These are phyloP conservation scores for Tragelaphus strepsiceros DNA, from an alignment of 2,113 vertebrate genomes.

Conservation along the genomic window DNA sequence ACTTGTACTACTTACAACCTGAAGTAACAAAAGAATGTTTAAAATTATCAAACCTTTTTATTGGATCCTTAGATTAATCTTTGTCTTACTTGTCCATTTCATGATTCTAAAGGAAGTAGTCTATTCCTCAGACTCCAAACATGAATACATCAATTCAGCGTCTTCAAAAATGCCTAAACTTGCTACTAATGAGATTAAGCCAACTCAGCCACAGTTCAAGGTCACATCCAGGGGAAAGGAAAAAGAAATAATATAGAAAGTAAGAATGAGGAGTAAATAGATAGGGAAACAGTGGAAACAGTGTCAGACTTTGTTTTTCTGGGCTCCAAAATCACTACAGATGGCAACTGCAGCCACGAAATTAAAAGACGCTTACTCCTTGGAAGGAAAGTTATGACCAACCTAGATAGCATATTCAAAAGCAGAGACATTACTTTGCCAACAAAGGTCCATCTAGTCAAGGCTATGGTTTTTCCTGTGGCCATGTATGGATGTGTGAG, in stretches of 20 bases:
- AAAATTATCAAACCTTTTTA: background rate
- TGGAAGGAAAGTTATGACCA: too few relatives aligned
- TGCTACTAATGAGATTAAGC: background rate
- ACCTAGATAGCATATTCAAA: too few relatives aligned
- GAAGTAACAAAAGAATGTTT: conserved; percentile 30
- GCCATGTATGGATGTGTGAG: too few relatives aligned
- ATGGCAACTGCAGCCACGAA: too few relatives aligned
- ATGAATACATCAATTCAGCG: background rate
- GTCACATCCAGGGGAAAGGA: background rate
- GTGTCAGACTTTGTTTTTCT: too few relatives aligned
- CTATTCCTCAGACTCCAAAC: background rate
- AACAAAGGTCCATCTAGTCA: too few relatives aligned
- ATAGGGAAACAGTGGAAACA: too few relatives aligned
- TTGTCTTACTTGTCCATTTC: background rate
- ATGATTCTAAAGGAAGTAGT: background rate
- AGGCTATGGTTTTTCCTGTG: too few relatives aligned
- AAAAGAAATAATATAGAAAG: background rate
- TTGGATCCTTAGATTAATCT: background rate
- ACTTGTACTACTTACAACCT: background rate
- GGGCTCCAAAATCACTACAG: too few relatives aligned
- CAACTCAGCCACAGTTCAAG: background rate
- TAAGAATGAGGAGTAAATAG: background rate
- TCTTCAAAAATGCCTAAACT: background rate
- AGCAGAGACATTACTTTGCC: too few relatives aligned
- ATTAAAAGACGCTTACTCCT: too few relatives aligned